These are phyloP conservation scores for Macropodus opercularis DNA, from an alignment of 2,797 vertebrate genomes.

Conservation along the genomic window DNA sequence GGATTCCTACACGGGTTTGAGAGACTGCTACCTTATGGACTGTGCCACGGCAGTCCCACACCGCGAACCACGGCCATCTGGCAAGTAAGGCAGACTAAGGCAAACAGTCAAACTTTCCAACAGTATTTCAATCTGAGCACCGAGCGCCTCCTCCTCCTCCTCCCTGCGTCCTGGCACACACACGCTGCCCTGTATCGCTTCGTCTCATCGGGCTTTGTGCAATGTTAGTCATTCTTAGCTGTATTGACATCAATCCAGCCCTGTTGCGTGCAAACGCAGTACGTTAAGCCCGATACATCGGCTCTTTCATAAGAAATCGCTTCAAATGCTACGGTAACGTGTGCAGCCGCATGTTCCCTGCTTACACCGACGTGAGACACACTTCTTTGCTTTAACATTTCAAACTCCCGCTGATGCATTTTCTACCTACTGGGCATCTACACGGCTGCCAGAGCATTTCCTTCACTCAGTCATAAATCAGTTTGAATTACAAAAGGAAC, in stretches of 20 bases:
- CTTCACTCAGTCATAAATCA: constrained; percentile 28
- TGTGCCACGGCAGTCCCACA: constrained; percentile 69
- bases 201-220: constrained; percentile 9
- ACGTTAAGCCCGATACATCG: constrained; percentile 20
- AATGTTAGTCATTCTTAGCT: constrained; percentile 1
- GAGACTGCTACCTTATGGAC: constrained; percentile 78
- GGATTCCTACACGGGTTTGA: constrained; percentile 74
- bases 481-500: constrained; percentile 42
- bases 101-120: constrained; percentile 65
- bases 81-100: constrained; percentile 53
- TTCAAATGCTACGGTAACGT: constrained; percentile 26
- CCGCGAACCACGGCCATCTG: constrained; percentile 74
- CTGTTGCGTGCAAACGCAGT: constrained; percentile 16
- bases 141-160: background rate
- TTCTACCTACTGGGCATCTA: constrained; percentile 41
- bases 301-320: constrained; percentile 23
- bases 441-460: constrained; percentile 28
- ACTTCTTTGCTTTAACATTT: constrained; percentile 34
- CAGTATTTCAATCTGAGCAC: constrained; percentile 33
- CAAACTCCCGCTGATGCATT: constrained; percentile 37
- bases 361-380: constrained; percentile 9
- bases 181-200: constrained; percentile 6
- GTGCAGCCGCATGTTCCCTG: constrained; percentile 10
- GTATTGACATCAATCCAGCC: background rate
- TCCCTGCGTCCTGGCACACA: constrained; percentile 1